Conservation (phyloP, 2,113 vertebrate genomes). For the Scatophagus argus region DNA sequence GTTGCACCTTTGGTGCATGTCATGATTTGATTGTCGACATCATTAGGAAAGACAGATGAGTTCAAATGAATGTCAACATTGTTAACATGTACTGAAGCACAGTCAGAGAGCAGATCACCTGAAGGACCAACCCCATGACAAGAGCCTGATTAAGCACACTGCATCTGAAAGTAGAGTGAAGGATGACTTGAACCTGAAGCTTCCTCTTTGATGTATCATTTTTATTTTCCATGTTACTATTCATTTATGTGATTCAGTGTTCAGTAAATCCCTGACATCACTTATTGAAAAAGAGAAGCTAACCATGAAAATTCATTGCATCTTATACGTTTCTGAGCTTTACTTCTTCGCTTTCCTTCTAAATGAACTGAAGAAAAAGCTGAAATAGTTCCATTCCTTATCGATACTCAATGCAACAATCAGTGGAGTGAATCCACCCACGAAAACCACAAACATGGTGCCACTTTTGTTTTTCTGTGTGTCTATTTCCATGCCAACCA, state of each 20-base stretch:
- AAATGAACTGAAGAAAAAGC: background rate
- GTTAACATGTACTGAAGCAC: constrained; percentile 19
- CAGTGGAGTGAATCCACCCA: constrained; percentile 1
- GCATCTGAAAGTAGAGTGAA: constrained; percentile 22
- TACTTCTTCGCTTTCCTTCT: background rate
- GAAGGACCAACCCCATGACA: background rate
- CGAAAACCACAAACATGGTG: background rate
- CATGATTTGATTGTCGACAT: constrained; percentile 33
- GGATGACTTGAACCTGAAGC: constrained; percentile 14
- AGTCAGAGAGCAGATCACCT: background rate
- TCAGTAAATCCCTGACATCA: background rate
- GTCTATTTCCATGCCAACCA: constrained; percentile 49
- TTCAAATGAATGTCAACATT: constrained; percentile 21
- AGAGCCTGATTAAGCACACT: constrained; percentile 26
- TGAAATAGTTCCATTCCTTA: background rate
- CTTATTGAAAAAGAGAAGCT: background rate
- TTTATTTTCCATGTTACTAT: background rate
- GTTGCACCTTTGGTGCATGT: constrained; percentile 13
- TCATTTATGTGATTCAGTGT: background rate
- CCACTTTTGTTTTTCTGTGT: constrained; percentile 41
- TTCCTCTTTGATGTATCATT: background rate
- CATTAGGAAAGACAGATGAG: constrained; percentile 12
- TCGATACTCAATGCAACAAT: background rate
- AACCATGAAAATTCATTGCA: background rate
- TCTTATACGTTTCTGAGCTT: background rate